Percentiles rank a stretch among this genome's conserved stretches.
Evolutionary conservation across 1,140 invertebrate genomes (phyloP).

Genomic region (Teleopsis dalmanni): DNA sequence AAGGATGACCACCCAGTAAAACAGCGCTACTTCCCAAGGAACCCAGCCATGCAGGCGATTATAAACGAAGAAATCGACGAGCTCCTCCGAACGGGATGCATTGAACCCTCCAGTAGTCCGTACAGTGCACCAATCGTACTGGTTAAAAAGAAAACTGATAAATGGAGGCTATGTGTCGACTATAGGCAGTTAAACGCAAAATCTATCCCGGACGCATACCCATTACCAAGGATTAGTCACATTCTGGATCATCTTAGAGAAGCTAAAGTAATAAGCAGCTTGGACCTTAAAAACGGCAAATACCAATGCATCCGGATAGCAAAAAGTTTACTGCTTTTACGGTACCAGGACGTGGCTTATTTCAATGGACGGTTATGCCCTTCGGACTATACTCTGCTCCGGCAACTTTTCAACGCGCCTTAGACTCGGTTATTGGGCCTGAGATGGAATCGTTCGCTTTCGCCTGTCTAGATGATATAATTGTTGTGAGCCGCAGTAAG

Average conservation of each 20-base stretch:
- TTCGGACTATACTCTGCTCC: conserved; percentile 10
- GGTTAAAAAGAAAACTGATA: conserved; percentile 7
- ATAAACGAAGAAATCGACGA: conserved; percentile 11
- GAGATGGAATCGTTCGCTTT: conserved; percentile 15
- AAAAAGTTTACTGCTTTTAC: conserved; percentile 35
- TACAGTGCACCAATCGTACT: conserved; percentile 7
- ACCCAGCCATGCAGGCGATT: background rate
- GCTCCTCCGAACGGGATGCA: background rate
- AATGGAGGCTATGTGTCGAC: background rate
- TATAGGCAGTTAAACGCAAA: background rate
- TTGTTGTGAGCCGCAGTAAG: conserved; percentile 25
- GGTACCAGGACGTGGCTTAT: conserved; percentile 1
- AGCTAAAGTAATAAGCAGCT: no score
- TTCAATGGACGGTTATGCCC: conserved; percentile 14
- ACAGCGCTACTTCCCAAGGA: background rate
- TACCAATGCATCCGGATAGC: conserved; percentile 22
- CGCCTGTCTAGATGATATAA: conserved; percentile 45
- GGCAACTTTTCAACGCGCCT: conserved; percentile 5
- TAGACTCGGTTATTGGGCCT: conserved; percentile 1
- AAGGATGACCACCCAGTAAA: background rate
- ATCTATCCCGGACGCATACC: background rate
- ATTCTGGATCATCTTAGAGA: background rate
- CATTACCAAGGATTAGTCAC: background rate
- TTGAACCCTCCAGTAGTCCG: conserved; percentile 6
- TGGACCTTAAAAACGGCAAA: conserved; percentile 39